phyloP scores from a whole-genome alignment of 2,113 vertebrate genomes.

The Sinocyclocheilus grahami region DNA sequence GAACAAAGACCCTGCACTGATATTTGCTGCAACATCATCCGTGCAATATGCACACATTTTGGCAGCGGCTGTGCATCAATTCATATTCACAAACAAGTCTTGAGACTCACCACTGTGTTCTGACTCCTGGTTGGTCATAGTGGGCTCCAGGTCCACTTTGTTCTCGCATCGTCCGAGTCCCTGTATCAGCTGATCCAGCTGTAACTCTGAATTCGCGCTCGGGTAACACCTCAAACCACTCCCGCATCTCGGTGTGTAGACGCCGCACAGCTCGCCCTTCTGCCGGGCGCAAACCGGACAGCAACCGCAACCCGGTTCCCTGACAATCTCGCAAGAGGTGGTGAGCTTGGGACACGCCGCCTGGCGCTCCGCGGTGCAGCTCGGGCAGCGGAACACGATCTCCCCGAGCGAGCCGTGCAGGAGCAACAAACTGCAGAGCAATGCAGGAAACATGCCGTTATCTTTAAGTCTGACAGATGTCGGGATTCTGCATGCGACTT shows the following conservation, averaged over 20 bases:
- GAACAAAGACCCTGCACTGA: constrained; percentile 34
- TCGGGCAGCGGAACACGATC: constrained; percentile 86
- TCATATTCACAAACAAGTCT: constrained; percentile 8
- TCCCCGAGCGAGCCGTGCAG: constrained; percentile 65
- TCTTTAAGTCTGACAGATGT: constrained; percentile 37
- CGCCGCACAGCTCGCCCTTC: constrained; percentile 84
- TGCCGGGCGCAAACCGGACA: constrained; percentile 81
- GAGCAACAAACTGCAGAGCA: constrained; percentile 56
- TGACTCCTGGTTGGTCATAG: constrained; percentile 61
- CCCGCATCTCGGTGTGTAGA: constrained; percentile 88
- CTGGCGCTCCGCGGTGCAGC: constrained; percentile 78
- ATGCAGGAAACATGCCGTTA: constrained; percentile 60
- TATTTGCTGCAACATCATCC: constrained; percentile 1
- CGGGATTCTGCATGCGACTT: constrained; percentile 49
- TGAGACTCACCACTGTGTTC: constrained; percentile 67
- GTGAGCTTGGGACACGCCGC: constrained; percentile 70
- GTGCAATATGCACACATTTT: neutral
- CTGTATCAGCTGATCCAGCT: constrained; percentile 84
- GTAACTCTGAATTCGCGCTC: constrained; percentile 76
- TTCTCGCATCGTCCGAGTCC: constrained; percentile 85
- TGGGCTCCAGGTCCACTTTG: constrained; percentile 70
- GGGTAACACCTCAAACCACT: constrained; percentile 86
- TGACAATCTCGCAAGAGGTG: constrained; percentile 80
- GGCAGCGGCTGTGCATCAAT: constrained; percentile 15
- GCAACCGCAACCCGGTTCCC: constrained; percentile 88